Base-by-base conservation (phyloP, 2,113 vertebrate genomes). In the Falco punctatus region DNA sequence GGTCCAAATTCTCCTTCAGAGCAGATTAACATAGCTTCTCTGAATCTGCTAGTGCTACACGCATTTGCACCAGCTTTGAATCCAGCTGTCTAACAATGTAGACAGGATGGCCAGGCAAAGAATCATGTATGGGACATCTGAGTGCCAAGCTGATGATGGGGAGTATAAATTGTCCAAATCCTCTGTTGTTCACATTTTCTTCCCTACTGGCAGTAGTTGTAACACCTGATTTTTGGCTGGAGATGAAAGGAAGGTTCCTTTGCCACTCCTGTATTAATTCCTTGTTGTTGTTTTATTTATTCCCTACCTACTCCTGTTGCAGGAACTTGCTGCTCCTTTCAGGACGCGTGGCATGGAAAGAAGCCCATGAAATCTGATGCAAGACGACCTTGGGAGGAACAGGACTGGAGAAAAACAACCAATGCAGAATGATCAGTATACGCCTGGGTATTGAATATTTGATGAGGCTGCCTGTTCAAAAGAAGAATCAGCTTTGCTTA, bases 401-500 rank as follows among this genome's bases (percentile, higher is more conserved):
- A 0, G 30, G n/a, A 91, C 91, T 48, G 33, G 38, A 79, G 55
- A 49, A 96, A 86, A 92, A 35, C 16, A 86, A 30, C 28, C 65
- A 84, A 21, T 30, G 44, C 33, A 92, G 79, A 86, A 82, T 74
- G 64, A 90, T 84, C 86, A 81, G 57, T 38, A 35, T 61, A 81
- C 0, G 0, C 21, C 44, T 89, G 69, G 35, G 86, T 91, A 83
- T 27, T 92, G 79, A 95, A 96, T 97, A 94, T 88, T 96, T 30
- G 6, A 92, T 26, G 5, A 96, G 44, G 9, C 22, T 94, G n/a
- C 65, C 62, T 89, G 49, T 81, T 97, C 65, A 91, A 94, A 96
- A 86, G 73, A 96, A 96, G 54, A 94, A 94, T 57, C 65, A 95
- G 69, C 30, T 95, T 96, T 83, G 66, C 62, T 88, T 90, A 86